Percentiles rank a stretch among this genome's conserved stretches.
Conservation (phyloP, 2,888 invertebrate species). For the Magallana nippona region DNA sequence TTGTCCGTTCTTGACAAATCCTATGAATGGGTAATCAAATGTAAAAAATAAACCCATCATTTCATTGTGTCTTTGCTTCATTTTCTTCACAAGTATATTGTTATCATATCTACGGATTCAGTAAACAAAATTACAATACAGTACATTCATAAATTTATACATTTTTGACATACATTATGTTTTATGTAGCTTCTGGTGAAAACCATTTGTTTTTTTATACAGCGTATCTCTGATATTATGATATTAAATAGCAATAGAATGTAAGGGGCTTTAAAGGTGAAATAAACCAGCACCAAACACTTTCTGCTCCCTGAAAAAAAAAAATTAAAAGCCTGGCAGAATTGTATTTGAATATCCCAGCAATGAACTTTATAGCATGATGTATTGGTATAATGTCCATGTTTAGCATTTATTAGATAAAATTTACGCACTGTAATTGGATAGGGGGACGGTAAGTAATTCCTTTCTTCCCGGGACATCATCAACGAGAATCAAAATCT, state of each 20-base stretch:
- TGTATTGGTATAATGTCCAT: neutral
- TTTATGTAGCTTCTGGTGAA: too few species aligned
- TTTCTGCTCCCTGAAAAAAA: neutral
- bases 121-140: neutral
- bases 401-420: slow-evolving; percentile 29
- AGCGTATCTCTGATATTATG: too few species aligned
- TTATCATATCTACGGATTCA: too few species aligned
- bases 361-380: neutral
- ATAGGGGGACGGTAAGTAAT: neutral
- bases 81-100: too few species aligned
- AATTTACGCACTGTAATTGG: slow-evolving; percentile 17
- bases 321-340: neutral
- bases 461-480: neutral
- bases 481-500: neutral
- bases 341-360: neutral
- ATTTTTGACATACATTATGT: too few species aligned
- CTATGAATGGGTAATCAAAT: too few species aligned
- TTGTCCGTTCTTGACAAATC: neutral
- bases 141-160: neutral
- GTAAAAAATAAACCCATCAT: too few species aligned
- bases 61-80: too few species aligned
- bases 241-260: too few species aligned
- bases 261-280: too few species aligned
- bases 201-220: too few species aligned
- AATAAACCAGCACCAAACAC: neutral